Evolutionary conservation across 2,888 invertebrate genomes (phyloP).

Genomic region (Netelia inedita): DNA sequence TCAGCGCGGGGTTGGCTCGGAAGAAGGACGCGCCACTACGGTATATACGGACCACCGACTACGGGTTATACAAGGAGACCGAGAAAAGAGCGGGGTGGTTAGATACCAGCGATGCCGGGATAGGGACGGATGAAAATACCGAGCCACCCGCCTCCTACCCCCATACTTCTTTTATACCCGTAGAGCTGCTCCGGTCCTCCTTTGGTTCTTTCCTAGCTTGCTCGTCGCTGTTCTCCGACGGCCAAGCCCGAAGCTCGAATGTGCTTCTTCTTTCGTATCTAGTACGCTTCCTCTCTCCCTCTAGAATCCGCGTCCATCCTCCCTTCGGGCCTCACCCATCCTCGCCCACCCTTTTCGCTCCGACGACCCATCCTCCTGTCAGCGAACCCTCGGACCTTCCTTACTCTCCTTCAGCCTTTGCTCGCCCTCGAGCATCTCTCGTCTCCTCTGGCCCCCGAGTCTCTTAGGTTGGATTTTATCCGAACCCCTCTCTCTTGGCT

Average conservation of each 20-base stretch:
- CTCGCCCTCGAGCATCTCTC: conserved; percentile 75
- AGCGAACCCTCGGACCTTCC: conserved; percentile 76
- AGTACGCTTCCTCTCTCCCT: conserved; percentile 45
- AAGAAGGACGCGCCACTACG: conserved; percentile 53
- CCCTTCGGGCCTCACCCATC: conserved; percentile 7
- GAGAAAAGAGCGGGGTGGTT: conserved; percentile 52
- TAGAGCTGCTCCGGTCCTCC: conserved; percentile 77
- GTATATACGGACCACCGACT: conserved; percentile 62
- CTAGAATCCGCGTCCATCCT: conserved; percentile 53
- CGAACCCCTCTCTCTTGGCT: conserved; percentile 69
- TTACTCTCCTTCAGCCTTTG: conserved; percentile 81
- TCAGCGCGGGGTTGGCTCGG: conserved; percentile 59
- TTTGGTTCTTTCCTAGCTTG: conserved; percentile 77
- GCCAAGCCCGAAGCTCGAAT: conserved; percentile 54
- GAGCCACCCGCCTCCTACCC: conserved; percentile 76
- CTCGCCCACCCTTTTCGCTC: conserved; percentile 72
- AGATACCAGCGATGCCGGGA: conserved; percentile 53
- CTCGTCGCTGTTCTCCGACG: conserved; percentile 67
- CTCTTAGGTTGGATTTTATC: conserved; percentile 82
- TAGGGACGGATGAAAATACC: conserved; percentile 78
- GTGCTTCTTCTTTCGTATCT: conserved; percentile 62
- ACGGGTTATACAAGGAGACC: conserved; percentile 59
- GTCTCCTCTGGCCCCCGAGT: conserved; percentile 75
- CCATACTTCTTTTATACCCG: conserved; percentile 80
- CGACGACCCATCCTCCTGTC: conserved; percentile 71